These are phyloP conservation scores for Paralvinella palmiformis DNA, from an alignment of 1,140 invertebrate genomes.

Conservation along the genomic window DNA sequence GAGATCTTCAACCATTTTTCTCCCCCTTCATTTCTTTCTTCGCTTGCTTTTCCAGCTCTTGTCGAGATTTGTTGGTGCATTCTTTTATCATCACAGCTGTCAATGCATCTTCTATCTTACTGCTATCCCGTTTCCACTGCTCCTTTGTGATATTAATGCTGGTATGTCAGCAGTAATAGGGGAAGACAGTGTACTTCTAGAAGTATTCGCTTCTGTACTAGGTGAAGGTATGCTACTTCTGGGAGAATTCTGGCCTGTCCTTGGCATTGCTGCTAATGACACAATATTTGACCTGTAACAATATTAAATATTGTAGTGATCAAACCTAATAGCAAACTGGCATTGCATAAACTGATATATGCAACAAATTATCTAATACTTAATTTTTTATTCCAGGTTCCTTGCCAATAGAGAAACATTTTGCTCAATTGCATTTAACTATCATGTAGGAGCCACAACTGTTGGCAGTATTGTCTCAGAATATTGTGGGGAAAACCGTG, in stretches of 20 bases:
- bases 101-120: neutral
- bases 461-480: neutral
- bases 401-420: conserved; percentile 2
- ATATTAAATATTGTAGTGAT: neutral
- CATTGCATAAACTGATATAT: too few relatives aligned
- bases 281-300: neutral
- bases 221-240: too few relatives aligned
- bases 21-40: neutral
- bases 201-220: too few relatives aligned
- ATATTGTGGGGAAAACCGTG: too few relatives aligned
- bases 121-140: neutral
- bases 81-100: neutral
- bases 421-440: neutral
- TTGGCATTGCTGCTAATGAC: neutral
- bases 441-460: neutral
- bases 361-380: neutral
- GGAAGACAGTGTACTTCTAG: too few relatives aligned
- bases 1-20: neutral
- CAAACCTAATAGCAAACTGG: neutral
- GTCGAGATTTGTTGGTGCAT: neutral
- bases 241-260: too few relatives aligned
- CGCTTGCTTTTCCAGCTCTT: neutral
- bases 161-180: too few relatives aligned
- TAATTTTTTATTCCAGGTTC: neutral
- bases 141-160: neutral